Conservation (phyloP, 2,113 vertebrate genomes). For the Colistium nudipinnis region DNA sequence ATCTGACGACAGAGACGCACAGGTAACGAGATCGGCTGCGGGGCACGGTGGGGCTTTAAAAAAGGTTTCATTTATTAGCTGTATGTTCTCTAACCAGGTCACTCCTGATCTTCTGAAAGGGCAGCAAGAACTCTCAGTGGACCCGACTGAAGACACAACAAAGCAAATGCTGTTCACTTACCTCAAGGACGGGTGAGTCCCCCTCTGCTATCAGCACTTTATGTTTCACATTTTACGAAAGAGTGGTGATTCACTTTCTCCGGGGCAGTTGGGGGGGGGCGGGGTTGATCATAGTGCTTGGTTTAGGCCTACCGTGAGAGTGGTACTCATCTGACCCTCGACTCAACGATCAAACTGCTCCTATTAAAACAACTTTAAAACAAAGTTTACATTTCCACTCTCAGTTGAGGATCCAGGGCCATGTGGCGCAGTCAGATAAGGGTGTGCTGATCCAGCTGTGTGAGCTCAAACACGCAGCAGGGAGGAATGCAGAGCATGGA, state of each 20-base stretch:
- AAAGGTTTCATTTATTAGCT: conserved; percentile 50
- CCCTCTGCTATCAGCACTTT: not conserved
- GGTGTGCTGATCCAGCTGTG: conserved; percentile 68
- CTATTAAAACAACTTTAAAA: not conserved
- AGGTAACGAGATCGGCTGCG: conserved; percentile 65
- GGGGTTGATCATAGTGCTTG: no score
- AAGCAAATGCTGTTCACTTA: conserved; percentile 93
- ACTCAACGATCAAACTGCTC: not conserved
- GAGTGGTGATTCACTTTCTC: not conserved
- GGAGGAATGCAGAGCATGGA: conserved; percentile 58
- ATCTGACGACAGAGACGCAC: conserved; percentile 66
- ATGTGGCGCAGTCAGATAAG: conserved; percentile 42
- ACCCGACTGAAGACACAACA: conserved; percentile 88
- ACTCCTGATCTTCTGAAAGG: conserved; percentile 97
- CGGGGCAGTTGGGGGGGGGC: no score
- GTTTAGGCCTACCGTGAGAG: no score
- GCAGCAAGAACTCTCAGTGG: conserved; percentile 87
- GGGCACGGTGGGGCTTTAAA: not conserved
- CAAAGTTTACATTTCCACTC: not conserved
- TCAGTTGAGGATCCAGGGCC: not conserved
- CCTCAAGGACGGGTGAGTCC: conserved; percentile 91
- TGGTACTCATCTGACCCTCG: not conserved
- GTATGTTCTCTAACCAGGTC: conserved; percentile 82
- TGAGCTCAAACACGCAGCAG: conserved; percentile 45
- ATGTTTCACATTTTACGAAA: not conserved